A percentile compares a stretch with the other conserved stretches of the same genome.
Evolutionary conservation across 1,140 invertebrate genomes (phyloP).

Genomic region (Drosophila pectinifera): DNA sequence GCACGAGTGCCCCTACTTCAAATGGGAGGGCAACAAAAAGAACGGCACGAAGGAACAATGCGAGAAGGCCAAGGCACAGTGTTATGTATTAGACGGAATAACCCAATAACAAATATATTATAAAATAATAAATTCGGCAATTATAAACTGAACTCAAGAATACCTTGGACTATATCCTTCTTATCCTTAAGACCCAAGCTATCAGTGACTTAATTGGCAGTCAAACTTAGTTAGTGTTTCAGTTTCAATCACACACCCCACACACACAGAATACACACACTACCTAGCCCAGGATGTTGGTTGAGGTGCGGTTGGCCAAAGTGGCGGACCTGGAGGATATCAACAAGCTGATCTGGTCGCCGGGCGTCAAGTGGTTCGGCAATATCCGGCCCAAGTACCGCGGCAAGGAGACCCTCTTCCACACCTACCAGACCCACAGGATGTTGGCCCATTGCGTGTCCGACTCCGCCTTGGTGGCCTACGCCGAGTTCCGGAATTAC

Average conservation of each 20-base stretch:
- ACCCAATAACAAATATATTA: background rate
- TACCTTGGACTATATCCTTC: background rate
- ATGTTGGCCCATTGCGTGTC: slow-evolving; percentile 25
- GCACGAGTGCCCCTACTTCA: slow-evolving; percentile 70
- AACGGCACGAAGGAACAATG: slow-evolving; percentile 27
- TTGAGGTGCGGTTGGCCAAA: slow-evolving; percentile 42
- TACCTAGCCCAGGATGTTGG: slow-evolving; percentile 6
- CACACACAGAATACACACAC: slow-evolving; percentile 19
- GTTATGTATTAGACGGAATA: slow-evolving; percentile 64
- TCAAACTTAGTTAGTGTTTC: slow-evolving; percentile 5
- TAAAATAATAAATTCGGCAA: no score
- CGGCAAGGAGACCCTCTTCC: slow-evolving; percentile 21
- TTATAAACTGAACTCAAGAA: background rate
- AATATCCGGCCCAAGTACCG: slow-evolving; percentile 54
- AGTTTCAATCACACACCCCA: slow-evolving; percentile 13
- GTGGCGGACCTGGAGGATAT: slow-evolving; percentile 20
- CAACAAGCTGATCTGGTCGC: slow-evolving; percentile 15
- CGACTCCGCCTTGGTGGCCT: slow-evolving; percentile 36
- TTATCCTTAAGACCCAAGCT: background rate
- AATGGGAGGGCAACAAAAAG: slow-evolving; percentile 43
- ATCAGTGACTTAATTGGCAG: background rate
- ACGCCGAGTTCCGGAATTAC: slow-evolving; percentile 72
- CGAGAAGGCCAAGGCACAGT: slow-evolving; percentile 33
- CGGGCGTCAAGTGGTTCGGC: slow-evolving; percentile 48
- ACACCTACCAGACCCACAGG: slow-evolving; percentile 59